These are phyloP conservation scores for Ara ararauna DNA, from an alignment of 2,797 vertebrate genomes.

Conservation along the genomic window DNA sequence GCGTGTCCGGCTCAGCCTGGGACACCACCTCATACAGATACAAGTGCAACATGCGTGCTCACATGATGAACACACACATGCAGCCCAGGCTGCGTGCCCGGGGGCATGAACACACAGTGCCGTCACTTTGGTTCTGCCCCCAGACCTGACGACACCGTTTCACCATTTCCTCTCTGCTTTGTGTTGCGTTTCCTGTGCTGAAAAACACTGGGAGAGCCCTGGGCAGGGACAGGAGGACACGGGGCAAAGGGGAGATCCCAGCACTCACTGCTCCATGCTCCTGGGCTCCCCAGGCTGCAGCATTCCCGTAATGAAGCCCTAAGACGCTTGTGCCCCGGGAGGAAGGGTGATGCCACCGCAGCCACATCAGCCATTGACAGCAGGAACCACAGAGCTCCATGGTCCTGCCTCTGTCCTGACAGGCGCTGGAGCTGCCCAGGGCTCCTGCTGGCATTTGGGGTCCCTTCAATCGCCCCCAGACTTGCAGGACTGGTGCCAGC, in stretches of 20 bases:
- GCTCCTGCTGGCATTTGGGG: fast-evolving
- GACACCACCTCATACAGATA: background rate
- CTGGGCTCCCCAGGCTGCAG: background rate
- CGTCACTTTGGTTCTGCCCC: background rate
- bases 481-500: background rate
- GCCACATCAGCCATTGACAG: fast-evolving
- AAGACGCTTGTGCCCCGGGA: background rate
- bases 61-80: fast-evolving
- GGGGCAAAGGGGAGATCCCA: background rate
- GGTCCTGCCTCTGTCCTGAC: background rate
- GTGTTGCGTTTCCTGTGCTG: background rate
- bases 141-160: background rate
- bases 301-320: background rate
- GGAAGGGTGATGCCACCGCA: fast-evolving
- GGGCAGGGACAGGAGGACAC: fast-evolving
- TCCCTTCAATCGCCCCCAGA: background rate
- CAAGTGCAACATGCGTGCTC: background rate
- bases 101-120: fast-evolving
- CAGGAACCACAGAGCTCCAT: fast-evolving
- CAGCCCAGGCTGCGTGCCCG: background rate
- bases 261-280: fast-evolving
- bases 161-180: background rate
- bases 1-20: background rate
- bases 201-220: background rate
- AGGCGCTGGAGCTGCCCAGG: background rate